Conservation (phyloP, 2,797 vertebrate genomes). For the Natrix natrix region DNA sequence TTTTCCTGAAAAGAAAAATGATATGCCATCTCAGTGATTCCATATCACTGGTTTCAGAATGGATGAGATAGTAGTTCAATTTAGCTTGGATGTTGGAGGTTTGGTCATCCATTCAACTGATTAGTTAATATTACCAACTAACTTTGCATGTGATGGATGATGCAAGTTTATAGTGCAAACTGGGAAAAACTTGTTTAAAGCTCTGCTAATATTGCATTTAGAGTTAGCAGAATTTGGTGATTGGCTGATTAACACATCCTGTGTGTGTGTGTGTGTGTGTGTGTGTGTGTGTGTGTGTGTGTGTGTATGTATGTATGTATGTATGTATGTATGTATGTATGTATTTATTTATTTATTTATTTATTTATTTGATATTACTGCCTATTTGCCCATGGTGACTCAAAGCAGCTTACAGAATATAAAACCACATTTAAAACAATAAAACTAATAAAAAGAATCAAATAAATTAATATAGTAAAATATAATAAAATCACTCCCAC, state of each 20-base stretch:
- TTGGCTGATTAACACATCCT: conserved; percentile 46
- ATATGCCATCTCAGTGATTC: background rate
- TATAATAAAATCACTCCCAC: too few species aligned
- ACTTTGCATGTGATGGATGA: conserved; percentile 43
- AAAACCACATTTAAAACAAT: too few species aligned
- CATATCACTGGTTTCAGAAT: conserved; percentile 13
- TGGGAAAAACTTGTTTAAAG: conserved; percentile 40
- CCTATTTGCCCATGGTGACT: too few species aligned
- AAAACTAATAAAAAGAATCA: too few species aligned
- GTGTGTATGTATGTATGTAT: too few species aligned
- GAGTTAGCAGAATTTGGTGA: conserved; percentile 39
- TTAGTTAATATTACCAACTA: conserved; percentile 59
- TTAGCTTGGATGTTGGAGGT: conserved; percentile 27
- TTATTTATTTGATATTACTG: too few species aligned
- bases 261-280: too few species aligned
- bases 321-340: too few species aligned
- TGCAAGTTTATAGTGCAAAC: conserved; percentile 22
- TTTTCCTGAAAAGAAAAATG: background rate
- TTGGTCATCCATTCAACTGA: conserved; percentile 58
- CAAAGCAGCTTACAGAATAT: too few species aligned
- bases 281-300: too few species aligned
- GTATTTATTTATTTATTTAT: too few species aligned
- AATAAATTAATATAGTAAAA: too few species aligned
- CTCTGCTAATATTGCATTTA: conserved; percentile 51
- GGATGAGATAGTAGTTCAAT: background rate